These are phyloP conservation scores for Ryuthela nishihirai DNA, from an alignment of 2,888 invertebrate species.

Conservation along the genomic window DNA sequence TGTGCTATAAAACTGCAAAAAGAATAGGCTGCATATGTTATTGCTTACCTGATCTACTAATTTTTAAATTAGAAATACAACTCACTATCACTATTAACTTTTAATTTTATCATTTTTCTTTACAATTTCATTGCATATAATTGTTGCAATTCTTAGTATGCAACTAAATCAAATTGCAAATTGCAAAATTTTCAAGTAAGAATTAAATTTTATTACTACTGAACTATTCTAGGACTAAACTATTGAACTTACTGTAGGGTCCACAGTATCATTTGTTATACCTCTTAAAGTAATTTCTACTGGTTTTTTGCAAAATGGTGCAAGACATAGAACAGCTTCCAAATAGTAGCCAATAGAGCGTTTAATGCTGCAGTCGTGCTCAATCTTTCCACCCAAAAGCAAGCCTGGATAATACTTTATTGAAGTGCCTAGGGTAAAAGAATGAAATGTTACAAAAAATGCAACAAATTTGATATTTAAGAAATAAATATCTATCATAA, in stretches of 20 bases:
- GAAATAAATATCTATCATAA: not conserved
- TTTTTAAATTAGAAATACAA: too few relatives aligned
- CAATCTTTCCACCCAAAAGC: conserved; percentile 78
- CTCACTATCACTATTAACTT: too few relatives aligned
- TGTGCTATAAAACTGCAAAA: too few relatives aligned
- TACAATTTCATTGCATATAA: too few relatives aligned
- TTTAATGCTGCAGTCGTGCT: conserved; percentile 79
- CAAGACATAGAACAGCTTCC: conserved; percentile 80
- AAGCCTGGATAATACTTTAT: conserved; percentile 87
- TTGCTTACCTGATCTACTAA: too few relatives aligned
- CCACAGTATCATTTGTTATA: conserved; percentile 70
- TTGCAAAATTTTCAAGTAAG: too few relatives aligned
- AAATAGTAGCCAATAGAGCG: conserved; percentile 81
- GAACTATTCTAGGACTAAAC: too few relatives aligned
- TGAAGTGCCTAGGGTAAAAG: conserved; percentile 64
- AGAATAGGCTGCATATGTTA: too few relatives aligned
- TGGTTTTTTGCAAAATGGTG: conserved; percentile 91
- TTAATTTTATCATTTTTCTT: too few relatives aligned
- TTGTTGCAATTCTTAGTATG: too few relatives aligned
- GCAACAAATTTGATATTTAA: not conserved
- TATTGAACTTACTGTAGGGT: conserved; percentile 53
- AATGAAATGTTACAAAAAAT: not conserved
- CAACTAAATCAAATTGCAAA: too few relatives aligned
- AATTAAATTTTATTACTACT: too few relatives aligned
- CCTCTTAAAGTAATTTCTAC: conserved; percentile 76